phyloP scores from a whole-genome alignment of 2,113 vertebrate genomes.

The Dipodomys ordii region DNA sequence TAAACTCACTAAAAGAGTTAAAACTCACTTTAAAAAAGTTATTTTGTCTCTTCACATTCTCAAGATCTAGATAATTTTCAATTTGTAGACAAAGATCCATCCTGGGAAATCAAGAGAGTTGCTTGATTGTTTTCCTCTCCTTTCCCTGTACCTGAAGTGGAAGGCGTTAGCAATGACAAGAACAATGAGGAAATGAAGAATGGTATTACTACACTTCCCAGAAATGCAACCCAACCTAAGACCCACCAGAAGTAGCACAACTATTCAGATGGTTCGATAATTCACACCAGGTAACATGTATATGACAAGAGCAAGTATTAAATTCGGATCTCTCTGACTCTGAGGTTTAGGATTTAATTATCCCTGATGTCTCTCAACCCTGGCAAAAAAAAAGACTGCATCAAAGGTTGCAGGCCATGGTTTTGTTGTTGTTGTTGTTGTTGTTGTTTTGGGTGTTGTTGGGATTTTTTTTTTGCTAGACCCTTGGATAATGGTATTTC shows the following conservation, averaged over 20 bases:
- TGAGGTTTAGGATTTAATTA: background rate
- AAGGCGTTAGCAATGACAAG: background rate
- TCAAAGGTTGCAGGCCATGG: background rate
- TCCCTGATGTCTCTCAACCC: background rate
- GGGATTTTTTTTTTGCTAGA: background rate
- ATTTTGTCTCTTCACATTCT: slow-evolving; percentile 26
- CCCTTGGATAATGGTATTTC: background rate
- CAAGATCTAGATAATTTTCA: slow-evolving; percentile 17
- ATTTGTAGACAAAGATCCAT: background rate
- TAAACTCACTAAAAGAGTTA: background rate
- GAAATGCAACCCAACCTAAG: background rate
- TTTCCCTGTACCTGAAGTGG: background rate
- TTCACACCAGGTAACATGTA: background rate
- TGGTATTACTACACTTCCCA: background rate
- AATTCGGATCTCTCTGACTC: background rate
- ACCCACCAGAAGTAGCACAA: background rate
- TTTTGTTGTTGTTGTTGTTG: background rate
- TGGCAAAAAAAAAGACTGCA: background rate
- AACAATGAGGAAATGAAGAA: background rate
- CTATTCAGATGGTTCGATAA: background rate
- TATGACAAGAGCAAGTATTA: background rate
- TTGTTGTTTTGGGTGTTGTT: no score
- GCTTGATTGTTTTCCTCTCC: background rate
- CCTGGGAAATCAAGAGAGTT: background rate
- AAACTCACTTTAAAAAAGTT: background rate